Conservation (phyloP, 2,797 vertebrate species). For the Ambastaia sidthimunki region DNA sequence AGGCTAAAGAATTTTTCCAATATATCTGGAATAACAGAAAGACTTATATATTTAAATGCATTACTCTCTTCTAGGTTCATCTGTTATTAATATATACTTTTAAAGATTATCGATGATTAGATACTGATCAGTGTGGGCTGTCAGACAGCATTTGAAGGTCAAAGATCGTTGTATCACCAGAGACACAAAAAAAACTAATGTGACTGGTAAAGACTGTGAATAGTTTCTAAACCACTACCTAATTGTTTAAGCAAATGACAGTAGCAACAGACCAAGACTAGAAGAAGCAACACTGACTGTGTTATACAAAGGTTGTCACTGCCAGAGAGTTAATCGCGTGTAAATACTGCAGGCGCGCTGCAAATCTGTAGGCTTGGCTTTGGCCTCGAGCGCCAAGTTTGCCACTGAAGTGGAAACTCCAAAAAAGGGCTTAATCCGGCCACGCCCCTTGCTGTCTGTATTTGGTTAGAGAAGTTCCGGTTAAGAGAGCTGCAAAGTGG, state of each 20-base stretch:
- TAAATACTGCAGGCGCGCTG: conserved; percentile 74
- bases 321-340: conserved; percentile 71
- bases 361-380: conserved; percentile 73
- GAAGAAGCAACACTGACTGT: conserved; percentile 46
- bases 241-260: neutral
- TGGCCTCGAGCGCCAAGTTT: conserved; percentile 74
- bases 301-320: conserved; percentile 65
- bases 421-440: conserved; percentile 92
- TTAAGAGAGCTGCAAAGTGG: conserved; percentile 84
- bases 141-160: neutral
- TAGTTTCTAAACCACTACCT: conserved; percentile 1
- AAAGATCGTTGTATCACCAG: neutral
- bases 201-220: neutral
- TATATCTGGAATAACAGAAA: too few relatives aligned
- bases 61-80: neutral
- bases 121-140: neutral
- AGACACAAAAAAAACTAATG: neutral
- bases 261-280: neutral
- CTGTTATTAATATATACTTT: too few relatives aligned
- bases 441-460: conserved; percentile 81
- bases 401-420: conserved; percentile 88
- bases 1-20: neutral
- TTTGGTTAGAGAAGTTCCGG: conserved; percentile 91
- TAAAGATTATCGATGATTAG: neutral
- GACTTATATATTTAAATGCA: too few relatives aligned